Percentiles rank a stretch among this genome's conserved stretches.
These are phyloP conservation scores for Nasua narica DNA, from an alignment of 2,797 vertebrate species.

Conservation along the genomic window DNA sequence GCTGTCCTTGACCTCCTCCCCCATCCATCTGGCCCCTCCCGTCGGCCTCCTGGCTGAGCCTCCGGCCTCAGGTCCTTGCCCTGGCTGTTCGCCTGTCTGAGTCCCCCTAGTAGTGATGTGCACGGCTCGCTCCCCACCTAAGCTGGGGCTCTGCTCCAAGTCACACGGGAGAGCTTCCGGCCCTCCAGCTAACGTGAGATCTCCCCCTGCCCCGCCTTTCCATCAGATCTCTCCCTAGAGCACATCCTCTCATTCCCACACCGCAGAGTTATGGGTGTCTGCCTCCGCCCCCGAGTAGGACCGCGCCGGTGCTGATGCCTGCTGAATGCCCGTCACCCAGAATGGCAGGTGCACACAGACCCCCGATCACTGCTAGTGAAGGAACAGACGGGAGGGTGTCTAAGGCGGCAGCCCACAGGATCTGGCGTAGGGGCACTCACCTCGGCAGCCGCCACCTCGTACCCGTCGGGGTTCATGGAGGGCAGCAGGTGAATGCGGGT, in stretches of 20 bases:
- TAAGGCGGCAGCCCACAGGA: background rate
- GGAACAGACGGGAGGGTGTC: accelerated
- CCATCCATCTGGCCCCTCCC: background rate
- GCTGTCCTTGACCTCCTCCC: background rate
- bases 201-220: background rate
- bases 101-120: accelerated
- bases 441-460: slow-evolving; percentile 95
- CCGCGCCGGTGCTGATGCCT: accelerated
- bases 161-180: background rate
- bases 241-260: accelerated
- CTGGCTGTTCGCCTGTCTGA: background rate
- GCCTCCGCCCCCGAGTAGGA: background rate
- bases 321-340: background rate
- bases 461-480: slow-evolving; percentile 98
- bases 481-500: slow-evolving; percentile 96
- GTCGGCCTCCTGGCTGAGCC: accelerated
- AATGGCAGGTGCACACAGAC: accelerated
- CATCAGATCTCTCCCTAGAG: background rate
- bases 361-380: accelerated
- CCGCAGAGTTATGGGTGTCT: accelerated
- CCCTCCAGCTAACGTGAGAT: background rate
- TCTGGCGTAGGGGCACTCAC: slow-evolving; percentile 82
- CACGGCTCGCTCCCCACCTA: background rate
- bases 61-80: accelerated
- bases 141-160: background rate